Base-by-base conservation (phyloP, 92 coral and sea anemone species). In the Pocillopora meandrina region DNA sequence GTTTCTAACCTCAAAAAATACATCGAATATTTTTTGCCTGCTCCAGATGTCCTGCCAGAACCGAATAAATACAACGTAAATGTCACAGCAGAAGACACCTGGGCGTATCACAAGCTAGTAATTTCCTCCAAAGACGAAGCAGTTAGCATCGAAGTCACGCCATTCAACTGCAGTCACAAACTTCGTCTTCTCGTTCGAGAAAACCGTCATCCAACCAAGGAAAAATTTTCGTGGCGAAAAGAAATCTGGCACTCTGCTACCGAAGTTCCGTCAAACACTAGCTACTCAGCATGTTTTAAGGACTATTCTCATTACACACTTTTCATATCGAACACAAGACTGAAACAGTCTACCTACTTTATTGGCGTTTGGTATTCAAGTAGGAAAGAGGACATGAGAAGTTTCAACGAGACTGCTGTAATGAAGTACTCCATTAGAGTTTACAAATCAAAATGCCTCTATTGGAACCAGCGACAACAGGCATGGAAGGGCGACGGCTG, bases 401-500 rank as follows among this genome's bases (percentile, higher is more conserved):
- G 68, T 55, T 2, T 80, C 8, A 80, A 72, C 21, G 85, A 56
- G 20, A 84, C 87, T 23, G 78, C 49, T 23, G n/a, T 20, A 12
- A 75, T 87, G 71, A 52, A 82, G 61, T 94, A 94, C 65, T 56
- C 87, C 14, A 87, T 94, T 31, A 80, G 93, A 79, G 82, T 82
- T n/a, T 94, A 84, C 64, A 75, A 82, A 55, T 84, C 98, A 9
- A 94, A 92, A 86, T 94, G 98, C 77, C 80, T 94, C 74, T 94
- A 87, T 89, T 94, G 98, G 98, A 92, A 85, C 49, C 89, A 84
- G 70, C 61, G 34, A 71, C 75, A 82, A 47, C 86, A 92, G 61
- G 65, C 75, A 35, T 94, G 98, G 98, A 87, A 64, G 84, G 90
- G 93, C 16, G 90, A 92, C 75, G 98, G 98, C 3, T 94, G 98